Conservation (phyloP, 2,888 invertebrate species). For the Chrysotoxum bicinctum region DNA sequence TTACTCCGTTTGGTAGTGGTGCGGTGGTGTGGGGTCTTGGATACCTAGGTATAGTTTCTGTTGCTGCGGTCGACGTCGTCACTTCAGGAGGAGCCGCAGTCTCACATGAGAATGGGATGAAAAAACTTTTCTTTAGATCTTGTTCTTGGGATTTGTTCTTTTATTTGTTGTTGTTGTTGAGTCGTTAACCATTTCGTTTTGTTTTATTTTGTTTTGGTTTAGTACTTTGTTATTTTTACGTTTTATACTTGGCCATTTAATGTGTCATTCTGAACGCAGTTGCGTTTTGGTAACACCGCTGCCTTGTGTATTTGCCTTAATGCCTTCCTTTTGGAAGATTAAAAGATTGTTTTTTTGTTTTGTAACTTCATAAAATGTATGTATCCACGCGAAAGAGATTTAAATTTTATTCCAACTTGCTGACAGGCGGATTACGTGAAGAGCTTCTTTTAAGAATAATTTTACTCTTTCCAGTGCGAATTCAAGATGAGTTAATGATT, state of each 20-base stretch:
- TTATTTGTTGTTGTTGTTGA: slow-evolving; percentile 59
- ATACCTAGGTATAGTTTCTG: not conserved
- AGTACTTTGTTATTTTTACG: slow-evolving; percentile 17
- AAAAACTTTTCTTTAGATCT: slow-evolving; percentile 61
- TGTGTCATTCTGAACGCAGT: slow-evolving; percentile 66
- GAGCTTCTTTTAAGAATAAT: slow-evolving; percentile 36
- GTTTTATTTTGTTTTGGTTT: not conserved
- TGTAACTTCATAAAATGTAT: slow-evolving; percentile 49
- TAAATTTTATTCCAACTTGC: slow-evolving; percentile 45
- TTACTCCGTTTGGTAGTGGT: slow-evolving; percentile 41
- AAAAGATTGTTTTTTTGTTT: slow-evolving; percentile 37
- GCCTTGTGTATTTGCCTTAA: slow-evolving; percentile 22
- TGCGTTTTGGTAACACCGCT: slow-evolving; percentile 58
- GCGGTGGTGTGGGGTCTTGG: not conserved
- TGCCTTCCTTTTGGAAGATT: slow-evolving; percentile 57
- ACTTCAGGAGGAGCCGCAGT: slow-evolving; percentile 6
- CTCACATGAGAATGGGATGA: slow-evolving; percentile 50
- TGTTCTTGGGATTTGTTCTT: slow-evolving; percentile 60
- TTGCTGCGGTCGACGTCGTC: slow-evolving; percentile 14
- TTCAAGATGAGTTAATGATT: slow-evolving; percentile 61
- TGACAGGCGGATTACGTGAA: slow-evolving; percentile 65
- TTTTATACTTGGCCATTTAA: slow-evolving; percentile 41
- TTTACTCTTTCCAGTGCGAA: not conserved
- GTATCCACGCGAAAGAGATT: slow-evolving; percentile 48
- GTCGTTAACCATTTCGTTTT: slow-evolving; percentile 29